phyloP scores from a whole-genome alignment of 1,140 invertebrate genomes.

The Chironomus striatipennis region DNA sequence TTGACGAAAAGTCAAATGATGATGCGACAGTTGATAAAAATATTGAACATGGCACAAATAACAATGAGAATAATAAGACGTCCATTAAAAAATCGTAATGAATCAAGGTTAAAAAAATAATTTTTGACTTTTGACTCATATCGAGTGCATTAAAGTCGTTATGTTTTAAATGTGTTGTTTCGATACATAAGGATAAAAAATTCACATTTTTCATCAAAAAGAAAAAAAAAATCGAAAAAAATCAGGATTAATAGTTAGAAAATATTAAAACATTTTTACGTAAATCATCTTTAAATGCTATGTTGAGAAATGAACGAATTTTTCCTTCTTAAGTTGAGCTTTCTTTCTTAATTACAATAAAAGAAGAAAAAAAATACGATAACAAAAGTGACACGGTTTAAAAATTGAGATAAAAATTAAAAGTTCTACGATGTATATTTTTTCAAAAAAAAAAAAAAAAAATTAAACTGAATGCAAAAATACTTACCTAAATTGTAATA shows the following conservation, averaged over 20 bases:
- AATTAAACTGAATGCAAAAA: not conserved
- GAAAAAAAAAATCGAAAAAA: not conserved
- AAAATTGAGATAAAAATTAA: not conserved
- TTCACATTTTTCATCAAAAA: not conserved
- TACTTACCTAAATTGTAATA: not conserved
- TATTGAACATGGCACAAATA: slow-evolving; percentile 14
- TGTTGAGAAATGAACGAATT: not conserved
- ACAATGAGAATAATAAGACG: not conserved
- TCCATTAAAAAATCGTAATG: slow-evolving; percentile 10
- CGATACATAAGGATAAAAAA: too few species aligned
- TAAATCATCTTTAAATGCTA: not conserved
- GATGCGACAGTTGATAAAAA: not conserved
- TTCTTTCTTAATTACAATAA: too few species aligned
- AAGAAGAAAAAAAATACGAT: too few species aligned
- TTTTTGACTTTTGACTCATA: not conserved
- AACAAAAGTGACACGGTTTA: not conserved
- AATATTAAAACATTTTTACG: not conserved
- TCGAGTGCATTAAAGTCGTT: too few species aligned
- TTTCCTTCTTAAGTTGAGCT: not conserved
- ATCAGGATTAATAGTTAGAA: not conserved
- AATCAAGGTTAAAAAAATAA: not conserved
- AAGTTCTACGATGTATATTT: not conserved
- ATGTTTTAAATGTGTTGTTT: not conserved
- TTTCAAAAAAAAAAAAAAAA: not conserved
- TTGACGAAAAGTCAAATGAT: not conserved